Base-by-base conservation (phyloP, 23 tunicate genomes). In the Ciona savignyi region DNA sequence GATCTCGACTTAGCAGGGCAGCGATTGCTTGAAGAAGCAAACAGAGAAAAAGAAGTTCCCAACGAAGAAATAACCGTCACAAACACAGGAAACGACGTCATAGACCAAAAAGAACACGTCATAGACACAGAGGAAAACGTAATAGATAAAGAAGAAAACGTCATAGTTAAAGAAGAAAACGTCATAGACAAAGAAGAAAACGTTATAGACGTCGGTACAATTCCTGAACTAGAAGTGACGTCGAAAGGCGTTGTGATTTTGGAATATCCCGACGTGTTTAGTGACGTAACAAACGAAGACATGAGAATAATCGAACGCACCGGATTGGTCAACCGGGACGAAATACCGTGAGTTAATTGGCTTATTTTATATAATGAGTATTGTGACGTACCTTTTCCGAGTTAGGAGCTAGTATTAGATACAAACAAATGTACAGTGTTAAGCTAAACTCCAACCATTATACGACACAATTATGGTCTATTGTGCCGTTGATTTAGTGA, bases 261-360 rank as follows among this genome's bases (percentile, higher is more conserved):
- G 26, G 67, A 63, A 63, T n/a, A 23, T 23, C 26, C 67, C 4
- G 28, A 63, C 28, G 67, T 63, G 15, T 22, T 63, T 9, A 63
- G 67, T 63, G 67, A 63, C 26, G 67, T 63, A n/a, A 63, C 26
- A 72, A 32, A 49, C 21, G 64, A 48, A 3, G 76, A 72, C 56
- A 72, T 72, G 76, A 72, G 76, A 49, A 72, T 72, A 6, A 72
- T 72, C 20, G 76, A 72, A 72, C 63, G 32, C 63, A 72, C 76
- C 2, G 76, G 76, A 1, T 35, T 72, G 64, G 51, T 72, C 20
- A 72, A 72, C 30, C 76, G 64, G 1, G 76, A 72, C 26, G 76
- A 70, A 34, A 6, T 29, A 6, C 60, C 61, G 75, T 70, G 34
- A 70, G 75, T 70, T 68, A 66, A 26, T 33, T 21, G 3, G 1